These are phyloP conservation scores for Cryptomyrus ogoouensis DNA, from an alignment of 2,113 vertebrate species.

Conservation along the genomic window DNA sequence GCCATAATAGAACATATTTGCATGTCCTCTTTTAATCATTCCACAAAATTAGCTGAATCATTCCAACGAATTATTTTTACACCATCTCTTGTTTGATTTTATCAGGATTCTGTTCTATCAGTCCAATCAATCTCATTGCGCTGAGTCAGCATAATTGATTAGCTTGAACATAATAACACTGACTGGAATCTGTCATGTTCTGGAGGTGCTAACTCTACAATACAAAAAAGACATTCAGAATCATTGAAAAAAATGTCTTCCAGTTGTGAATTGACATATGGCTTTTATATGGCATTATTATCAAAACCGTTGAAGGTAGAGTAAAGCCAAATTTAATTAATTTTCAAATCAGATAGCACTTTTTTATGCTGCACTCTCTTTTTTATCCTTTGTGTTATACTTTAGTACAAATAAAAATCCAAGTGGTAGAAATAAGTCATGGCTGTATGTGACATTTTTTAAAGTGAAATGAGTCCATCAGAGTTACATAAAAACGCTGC, in stretches of 20 bases:
- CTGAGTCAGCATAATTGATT: not conserved
- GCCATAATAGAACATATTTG: constrained; percentile 13
- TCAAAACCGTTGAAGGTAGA: not conserved
- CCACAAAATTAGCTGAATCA: constrained; percentile 3
- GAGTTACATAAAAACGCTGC: not conserved
- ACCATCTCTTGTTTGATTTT: not conserved
- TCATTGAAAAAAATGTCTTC: not conserved
- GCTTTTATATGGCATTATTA: not conserved
- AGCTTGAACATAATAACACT: not conserved
- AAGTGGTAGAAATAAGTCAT: not conserved
- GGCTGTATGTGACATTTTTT: not conserved
- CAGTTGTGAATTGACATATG: not conserved
- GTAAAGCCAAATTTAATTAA: not conserved
- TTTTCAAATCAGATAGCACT: not conserved
- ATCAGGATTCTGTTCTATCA: not conserved
- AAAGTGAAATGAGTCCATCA: not conserved
- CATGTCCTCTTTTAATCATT: not conserved
- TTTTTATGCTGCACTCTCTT: not conserved
- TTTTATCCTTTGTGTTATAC: not conserved
- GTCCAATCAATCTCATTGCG: not conserved
- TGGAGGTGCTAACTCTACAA: not conserved
- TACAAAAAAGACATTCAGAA: not conserved
- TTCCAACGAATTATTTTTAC: not conserved
- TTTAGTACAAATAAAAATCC: not conserved
- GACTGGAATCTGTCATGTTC: not conserved